Evolutionary conservation across 2,888 invertebrate species (phyloP).

Genomic region (Antheraea assamensis): DNA sequence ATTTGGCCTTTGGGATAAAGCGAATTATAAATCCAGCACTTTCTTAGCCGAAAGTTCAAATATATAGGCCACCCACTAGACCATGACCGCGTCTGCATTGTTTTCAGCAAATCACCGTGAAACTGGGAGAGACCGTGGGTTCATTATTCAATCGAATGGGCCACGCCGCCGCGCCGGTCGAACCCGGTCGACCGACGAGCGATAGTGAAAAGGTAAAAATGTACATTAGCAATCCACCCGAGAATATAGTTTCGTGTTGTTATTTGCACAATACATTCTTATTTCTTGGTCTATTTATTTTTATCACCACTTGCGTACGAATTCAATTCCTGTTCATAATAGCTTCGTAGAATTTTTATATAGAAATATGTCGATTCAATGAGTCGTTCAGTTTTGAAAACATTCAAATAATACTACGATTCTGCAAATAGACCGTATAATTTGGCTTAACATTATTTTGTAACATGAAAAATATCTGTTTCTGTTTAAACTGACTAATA

Average conservation of each 20-base stretch:
- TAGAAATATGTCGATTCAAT: no score
- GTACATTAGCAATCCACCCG: not conserved
- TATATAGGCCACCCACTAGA: not conserved
- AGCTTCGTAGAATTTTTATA: not conserved
- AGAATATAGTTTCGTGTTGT: not conserved
- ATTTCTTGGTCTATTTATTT: conserved; percentile 6
- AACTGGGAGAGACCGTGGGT: conserved; percentile 18
- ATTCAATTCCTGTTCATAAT: not conserved
- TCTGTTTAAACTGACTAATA: no score
- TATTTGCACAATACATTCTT: not conserved
- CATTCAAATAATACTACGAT: no score
- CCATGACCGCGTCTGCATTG: conserved; percentile 2
- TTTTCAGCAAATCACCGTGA: conserved; percentile 21
- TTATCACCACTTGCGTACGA: not conserved
- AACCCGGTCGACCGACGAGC: conserved; percentile 23
- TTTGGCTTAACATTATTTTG: no score
- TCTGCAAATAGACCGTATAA: no score
- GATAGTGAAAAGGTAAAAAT: not conserved
- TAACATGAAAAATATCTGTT: no score
- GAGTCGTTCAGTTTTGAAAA: no score
- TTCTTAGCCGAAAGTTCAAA: no score
- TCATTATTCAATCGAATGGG: conserved; percentile 25
- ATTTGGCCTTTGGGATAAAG: no score
- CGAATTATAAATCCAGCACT: no score
- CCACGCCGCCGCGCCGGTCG: conserved; percentile 30